Base-by-base conservation (phyloP, 2,888 invertebrate genomes). In the Phania funesta region DNA sequence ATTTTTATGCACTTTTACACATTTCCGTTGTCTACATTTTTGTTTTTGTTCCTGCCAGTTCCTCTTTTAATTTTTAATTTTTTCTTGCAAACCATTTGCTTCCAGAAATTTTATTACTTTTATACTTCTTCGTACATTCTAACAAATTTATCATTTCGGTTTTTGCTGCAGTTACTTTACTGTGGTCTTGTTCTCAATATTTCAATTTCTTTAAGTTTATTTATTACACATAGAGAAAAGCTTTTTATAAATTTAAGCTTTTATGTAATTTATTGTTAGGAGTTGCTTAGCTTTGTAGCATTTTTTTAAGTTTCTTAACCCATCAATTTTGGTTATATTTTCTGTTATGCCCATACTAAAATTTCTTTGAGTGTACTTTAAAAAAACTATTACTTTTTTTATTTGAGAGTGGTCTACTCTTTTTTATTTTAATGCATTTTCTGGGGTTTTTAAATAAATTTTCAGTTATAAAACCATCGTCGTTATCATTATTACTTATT, bases 401-500 rank as follows among this genome's bases (percentile, higher is more conserved):
- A 46, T 48, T 58, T 60, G n/a, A n/a, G n/a, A n/a, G n/a, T n/a
- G 58, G 58, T 48, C 48, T 50, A 71, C 38, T n/a, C 48, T 71
- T 56, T 56, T 70, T 56, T 24, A 16, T 70, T 58, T 58, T 26
- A 48, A 38, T 38, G 38, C 50, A 71, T 48, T 70, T 44, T 54
- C 13, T 26, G 6, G 2, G 41, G 1, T 73, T 32, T 32, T 52
- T 26, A 18, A 18, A 1, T 32, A 18, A 48, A 26, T 24, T 18
- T 13, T 5, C 16, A 7, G 18, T 26, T 6, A 48, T 32, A 8
- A 13, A 44, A 62, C 26, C 11, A 56, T n/a, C 64, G 56, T 64
- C 54, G 13, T 32, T 38, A 65, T 74, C 24, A 54, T 58, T 58
- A 48, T 58, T 75, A 18, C 26, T 75, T 75, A 48, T 58, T 48